Percentiles rank a stretch among this genome's conserved stretches.
Evolutionary conservation across 2,888 invertebrate genomes (phyloP).

Genomic region (Ligdia adustata): DNA sequence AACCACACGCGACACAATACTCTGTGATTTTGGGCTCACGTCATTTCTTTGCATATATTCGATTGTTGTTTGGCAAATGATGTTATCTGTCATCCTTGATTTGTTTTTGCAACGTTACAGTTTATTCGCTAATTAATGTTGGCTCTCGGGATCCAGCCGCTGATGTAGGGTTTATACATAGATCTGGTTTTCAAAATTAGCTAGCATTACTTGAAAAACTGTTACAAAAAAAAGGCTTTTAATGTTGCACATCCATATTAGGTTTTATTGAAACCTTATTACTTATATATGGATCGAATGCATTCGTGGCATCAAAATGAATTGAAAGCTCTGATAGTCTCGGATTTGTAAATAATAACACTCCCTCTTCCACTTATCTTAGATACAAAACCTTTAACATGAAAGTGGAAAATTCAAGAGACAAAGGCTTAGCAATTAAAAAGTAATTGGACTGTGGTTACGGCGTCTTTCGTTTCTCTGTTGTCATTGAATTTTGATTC

Average conservation of each 20-base stretch:
- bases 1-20: constrained; percentile 74
- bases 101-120: constrained; percentile 35
- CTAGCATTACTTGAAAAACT: too few relatives aligned
- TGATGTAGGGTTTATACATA: constrained; percentile 7
- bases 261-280: too few relatives aligned
- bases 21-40: constrained; percentile 59
- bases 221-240: too few relatives aligned
- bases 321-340: neutral
- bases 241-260: too few relatives aligned
- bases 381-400: constrained; percentile 16
- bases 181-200: too few relatives aligned
- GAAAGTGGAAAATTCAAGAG: constrained; percentile 20
- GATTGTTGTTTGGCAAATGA: constrained; percentile 51
- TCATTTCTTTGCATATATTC: constrained; percentile 43
- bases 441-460: constrained; percentile 26
- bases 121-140: constrained; percentile 1
- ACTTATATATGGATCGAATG: too few relatives aligned
- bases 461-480: constrained; percentile 13
- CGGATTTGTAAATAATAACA: neutral
- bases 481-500: constrained; percentile 22
- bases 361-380: neutral
- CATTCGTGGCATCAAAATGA: neutral
- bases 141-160: constrained; percentile 4
- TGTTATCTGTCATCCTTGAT: constrained; percentile 36
- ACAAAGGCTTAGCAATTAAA: constrained; percentile 27